Conservation (phyloP, 2,797 vertebrate species). For the Huso huso region DNA sequence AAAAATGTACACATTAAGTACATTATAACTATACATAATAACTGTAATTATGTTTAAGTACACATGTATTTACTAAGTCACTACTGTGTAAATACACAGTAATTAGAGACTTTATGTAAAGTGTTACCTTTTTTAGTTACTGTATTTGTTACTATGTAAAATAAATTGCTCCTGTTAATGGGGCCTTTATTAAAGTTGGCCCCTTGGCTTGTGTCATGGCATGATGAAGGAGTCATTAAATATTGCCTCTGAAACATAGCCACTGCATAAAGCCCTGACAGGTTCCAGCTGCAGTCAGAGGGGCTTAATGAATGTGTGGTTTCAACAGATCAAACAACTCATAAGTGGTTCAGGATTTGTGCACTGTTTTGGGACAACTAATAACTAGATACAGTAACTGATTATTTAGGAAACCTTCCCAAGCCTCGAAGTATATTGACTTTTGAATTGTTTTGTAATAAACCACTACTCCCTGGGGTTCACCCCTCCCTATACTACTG, state of each 20-base stretch:
- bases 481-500: background rate
- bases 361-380: background rate
- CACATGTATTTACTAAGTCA: no score
- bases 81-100: no score
- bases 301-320: background rate
- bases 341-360: background rate
- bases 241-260: background rate
- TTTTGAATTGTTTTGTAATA: background rate
- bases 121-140: no score
- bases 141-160: no score
- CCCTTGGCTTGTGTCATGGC: background rate
- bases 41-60: no score
- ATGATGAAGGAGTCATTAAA: slow-evolving; percentile 1
- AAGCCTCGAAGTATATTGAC: background rate
- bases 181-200: no score
- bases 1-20: no score
- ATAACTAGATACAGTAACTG: background rate
- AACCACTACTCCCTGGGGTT: background rate
- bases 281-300: background rate
- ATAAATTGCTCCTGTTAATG: no score
- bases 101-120: no score
- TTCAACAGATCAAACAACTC: background rate
- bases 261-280: background rate
- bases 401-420: background rate
- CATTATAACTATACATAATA: no score